Conservation (phyloP, 2,797 vertebrate species). For the Sternarchorhynchus goeldii region DNA sequence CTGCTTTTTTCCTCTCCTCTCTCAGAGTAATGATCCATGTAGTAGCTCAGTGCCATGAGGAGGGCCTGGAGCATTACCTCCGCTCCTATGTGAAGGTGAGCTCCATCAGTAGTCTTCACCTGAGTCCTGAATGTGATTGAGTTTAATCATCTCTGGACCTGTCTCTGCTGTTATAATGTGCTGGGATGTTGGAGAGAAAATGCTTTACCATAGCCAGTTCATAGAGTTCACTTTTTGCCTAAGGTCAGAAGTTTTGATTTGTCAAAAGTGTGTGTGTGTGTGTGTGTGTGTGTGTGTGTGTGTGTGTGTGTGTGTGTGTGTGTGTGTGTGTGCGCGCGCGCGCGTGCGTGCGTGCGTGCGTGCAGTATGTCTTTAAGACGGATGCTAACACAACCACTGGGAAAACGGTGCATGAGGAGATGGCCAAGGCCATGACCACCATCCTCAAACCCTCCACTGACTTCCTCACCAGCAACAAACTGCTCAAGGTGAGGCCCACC, state of each 20-base stretch:
- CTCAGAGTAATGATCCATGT: slow-evolving; percentile 85
- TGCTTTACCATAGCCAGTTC: not conserved
- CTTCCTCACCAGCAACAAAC: slow-evolving; percentile 96
- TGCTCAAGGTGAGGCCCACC: slow-evolving; percentile 85
- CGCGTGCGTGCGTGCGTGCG: slow-evolving; percentile 36
- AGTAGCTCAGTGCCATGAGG: slow-evolving; percentile 96
- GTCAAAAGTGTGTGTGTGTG: not conserved
- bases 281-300: no score
- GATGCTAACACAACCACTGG: slow-evolving; percentile 83
- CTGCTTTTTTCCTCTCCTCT: slow-evolving; percentile 3
- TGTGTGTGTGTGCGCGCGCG: not conserved
- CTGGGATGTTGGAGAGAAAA: not conserved
- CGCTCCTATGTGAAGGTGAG: slow-evolving; percentile 94
- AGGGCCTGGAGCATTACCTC: slow-evolving; percentile 91
- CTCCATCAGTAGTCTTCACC: not conserved
- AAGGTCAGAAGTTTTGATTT: not conserved
- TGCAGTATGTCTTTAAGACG: slow-evolving; percentile 91
- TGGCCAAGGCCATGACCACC: slow-evolving; percentile 95
- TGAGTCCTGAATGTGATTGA: not conserved
- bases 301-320: no score
- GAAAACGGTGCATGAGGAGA: slow-evolving; percentile 90
- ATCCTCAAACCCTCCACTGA: slow-evolving; percentile 97
- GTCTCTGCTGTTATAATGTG: not conserved
- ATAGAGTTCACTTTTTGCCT: not conserved
- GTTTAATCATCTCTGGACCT: not conserved